Evolutionary conservation across 2,888 invertebrate genomes (phyloP), one percentile per base, ranked within the genome.

Genomic region (Aporophyla lueneburgensis): DNA sequence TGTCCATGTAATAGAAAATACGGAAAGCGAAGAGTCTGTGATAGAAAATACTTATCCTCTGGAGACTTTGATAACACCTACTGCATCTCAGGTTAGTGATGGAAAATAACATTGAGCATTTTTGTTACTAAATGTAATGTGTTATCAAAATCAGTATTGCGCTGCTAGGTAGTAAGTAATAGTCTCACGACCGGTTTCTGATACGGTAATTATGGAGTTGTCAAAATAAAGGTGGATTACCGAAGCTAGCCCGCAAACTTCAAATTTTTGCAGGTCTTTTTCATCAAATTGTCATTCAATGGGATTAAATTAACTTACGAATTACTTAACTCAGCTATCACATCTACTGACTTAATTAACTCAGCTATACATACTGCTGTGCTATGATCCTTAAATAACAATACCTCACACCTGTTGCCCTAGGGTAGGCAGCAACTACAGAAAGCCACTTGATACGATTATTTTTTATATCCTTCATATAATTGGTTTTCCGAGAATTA

Each of bases 1-100:
- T 21, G 74, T 86, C 9, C 81, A 89, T 68, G 54, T 81, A 59
- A 81, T 91, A 80, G 90, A 91, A 33, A 83, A 74, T 70, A 69
- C 85, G 6, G 87, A 89, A 40, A 91, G 88, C 74, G 92, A 96
- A 81, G 94, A 95, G 59, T 93, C 92, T 81, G 91, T 95, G 63
- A 94, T 96, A 87, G 96, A 96, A 67, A 95, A 94, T 81, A 96
- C 95, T 21, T 95, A 93, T 91, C 94, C 94, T 0, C 83, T 93
- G 84, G 95, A 95, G 76, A 90, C 84, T 65, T 90, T 94, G 73
- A 88, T 93, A 12, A 94, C 94, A 2, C 95, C 95, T 0, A 91
- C 92, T 33, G 93, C 94, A 85, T 93, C 95, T 4, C 95, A 96
- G 94, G 96, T 96, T 80, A 83, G 88, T 51, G 27, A 27, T 27